Evolutionary conservation across 2,113 vertebrate species (phyloP).

Genomic region (Anser brachyrhynchus): DNA sequence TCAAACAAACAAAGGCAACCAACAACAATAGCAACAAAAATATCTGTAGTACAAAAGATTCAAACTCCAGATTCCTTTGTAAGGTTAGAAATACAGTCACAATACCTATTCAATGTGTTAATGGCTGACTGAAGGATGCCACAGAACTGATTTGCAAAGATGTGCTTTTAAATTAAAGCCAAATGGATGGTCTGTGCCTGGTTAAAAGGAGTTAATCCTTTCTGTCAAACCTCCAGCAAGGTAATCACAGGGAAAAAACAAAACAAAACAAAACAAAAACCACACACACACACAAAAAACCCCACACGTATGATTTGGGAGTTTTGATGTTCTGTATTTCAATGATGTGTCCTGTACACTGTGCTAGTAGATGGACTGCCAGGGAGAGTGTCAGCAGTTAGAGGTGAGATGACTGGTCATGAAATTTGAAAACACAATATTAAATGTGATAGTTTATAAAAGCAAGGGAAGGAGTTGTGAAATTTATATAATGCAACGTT

Average conservation of each 20-base stretch:
- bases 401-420: neutral
- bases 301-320: accelerated
- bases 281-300: no score
- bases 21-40: neutral
- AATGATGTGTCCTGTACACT: neutral
- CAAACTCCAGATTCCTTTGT: neutral
- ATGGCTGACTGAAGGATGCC: neutral
- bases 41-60: neutral
- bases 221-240: neutral
- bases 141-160: neutral
- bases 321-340: neutral
- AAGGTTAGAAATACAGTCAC: neutral
- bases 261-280: no score
- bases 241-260: neutral
- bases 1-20: neutral
- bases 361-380: neutral
- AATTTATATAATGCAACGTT: neutral
- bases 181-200: neutral
- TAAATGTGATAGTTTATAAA: neutral
- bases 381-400: neutral
- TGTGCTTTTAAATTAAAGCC: neutral
- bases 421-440: neutral
- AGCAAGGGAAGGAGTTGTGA: neutral
- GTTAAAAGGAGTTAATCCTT: neutral
- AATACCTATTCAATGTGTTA: neutral